Conservation (phyloP, 2,888 invertebrate species). For the Byasa hedistus region DNA sequence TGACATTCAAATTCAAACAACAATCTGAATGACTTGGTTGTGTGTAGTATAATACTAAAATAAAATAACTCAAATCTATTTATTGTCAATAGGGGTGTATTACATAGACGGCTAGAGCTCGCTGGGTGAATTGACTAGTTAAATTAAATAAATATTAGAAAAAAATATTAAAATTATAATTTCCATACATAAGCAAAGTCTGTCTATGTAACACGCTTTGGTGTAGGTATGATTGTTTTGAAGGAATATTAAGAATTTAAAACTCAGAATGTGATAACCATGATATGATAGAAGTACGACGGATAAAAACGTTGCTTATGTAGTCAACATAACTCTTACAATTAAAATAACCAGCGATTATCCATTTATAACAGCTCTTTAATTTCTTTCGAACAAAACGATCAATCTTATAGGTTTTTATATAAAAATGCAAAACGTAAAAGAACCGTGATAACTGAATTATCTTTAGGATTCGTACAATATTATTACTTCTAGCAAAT, state of each 20-base stretch:
- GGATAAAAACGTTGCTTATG: neutral
- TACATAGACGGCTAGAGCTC: neutral
- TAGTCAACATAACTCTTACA: neutral
- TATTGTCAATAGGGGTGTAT: neutral
- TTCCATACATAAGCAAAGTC: neutral
- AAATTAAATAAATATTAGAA: too few relatives aligned
- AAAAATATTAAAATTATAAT: too few relatives aligned
- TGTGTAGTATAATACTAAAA: neutral
- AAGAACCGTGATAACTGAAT: constrained; percentile 14
- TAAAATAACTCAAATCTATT: neutral
- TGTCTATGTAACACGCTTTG: neutral
- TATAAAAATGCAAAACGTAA: neutral
- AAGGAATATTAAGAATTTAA: neutral
- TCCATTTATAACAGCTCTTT: constrained; percentile 6
- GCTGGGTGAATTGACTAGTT: too few relatives aligned
- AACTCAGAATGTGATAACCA: neutral
- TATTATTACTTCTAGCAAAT: constrained; percentile 5
- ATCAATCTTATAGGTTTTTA: neutral
- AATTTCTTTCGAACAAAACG: neutral
- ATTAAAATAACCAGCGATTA: constrained; percentile 1
- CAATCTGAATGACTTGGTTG: neutral
- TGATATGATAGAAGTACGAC: neutral
- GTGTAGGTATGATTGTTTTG: neutral
- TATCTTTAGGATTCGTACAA: neutral
- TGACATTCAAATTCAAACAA: neutral